Conservation (phyloP, 1,140 invertebrate species). For the Drosophila melanogaster region DNA sequence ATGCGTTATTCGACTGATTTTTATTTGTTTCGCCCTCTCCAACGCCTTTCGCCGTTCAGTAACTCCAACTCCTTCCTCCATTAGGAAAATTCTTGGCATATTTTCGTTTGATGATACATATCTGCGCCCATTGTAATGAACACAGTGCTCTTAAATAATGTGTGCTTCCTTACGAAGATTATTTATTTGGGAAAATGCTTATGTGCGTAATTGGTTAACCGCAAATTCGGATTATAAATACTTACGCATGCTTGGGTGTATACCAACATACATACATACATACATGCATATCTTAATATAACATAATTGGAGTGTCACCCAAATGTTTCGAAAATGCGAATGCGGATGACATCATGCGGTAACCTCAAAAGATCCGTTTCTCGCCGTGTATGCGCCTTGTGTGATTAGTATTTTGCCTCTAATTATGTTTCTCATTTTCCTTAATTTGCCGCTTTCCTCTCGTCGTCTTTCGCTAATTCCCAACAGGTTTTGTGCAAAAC, state of each 20-base stretch:
- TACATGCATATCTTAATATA: no score
- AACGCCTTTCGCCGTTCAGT: slow-evolving; percentile 5
- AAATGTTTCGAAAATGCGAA: no score
- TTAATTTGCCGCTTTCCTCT: slow-evolving; percentile 29
- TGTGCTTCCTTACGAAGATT: no score
- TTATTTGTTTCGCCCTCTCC: slow-evolving; percentile 51
- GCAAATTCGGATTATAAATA: neutral
- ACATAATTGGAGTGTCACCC: no score
- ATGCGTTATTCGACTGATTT: slow-evolving; percentile 75
- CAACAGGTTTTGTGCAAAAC: slow-evolving; percentile 48
- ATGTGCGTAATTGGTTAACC: neutral
- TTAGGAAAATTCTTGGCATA: slow-evolving; percentile 63
- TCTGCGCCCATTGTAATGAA: slow-evolving; percentile 16
- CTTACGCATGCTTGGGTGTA: no score
- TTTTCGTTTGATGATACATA: slow-evolving; percentile 66
- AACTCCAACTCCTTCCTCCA: slow-evolving; percentile 36
- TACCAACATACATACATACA: no score
- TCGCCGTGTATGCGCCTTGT: slow-evolving; percentile 14
- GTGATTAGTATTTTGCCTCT: slow-evolving; percentile 35
- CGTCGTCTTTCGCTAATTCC: slow-evolving; percentile 28
- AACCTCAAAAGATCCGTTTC: neutral
- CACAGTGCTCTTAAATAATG: slow-evolving; percentile 6
- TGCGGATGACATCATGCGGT: no score
- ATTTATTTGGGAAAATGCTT: neutral
- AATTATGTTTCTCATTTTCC: slow-evolving; percentile 52